Conservation (phyloP, 2,797 vertebrate genomes). For the Telmatherina bonti region DNA sequence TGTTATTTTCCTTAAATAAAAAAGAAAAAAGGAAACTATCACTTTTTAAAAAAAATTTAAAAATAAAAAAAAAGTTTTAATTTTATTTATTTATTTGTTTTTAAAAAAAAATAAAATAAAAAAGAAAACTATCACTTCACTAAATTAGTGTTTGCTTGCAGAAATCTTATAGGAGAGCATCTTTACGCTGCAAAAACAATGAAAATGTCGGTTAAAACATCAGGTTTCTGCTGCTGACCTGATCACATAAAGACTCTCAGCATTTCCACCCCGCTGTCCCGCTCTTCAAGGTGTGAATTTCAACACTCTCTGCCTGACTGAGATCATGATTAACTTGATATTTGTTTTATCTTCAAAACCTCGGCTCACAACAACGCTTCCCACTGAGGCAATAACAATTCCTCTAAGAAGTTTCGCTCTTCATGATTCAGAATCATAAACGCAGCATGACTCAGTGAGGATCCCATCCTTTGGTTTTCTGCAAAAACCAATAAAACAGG, state of each 20-base stretch:
- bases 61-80: no score
- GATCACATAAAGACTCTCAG: constrained; percentile 33
- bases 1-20: no score
- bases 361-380: constrained; percentile 70
- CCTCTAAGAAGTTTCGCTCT: constrained; percentile 69
- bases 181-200: neutral
- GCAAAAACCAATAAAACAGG: constrained; percentile 73
- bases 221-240: constrained; percentile 42
- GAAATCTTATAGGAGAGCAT: neutral
- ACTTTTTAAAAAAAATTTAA: no score
- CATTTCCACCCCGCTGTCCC: constrained; percentile 8
- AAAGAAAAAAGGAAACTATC: no score
- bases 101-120: no score
- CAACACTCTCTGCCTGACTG: constrained; percentile 60
- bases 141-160: no score
- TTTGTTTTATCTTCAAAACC: constrained; percentile 58
- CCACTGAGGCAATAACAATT: constrained; percentile 80
- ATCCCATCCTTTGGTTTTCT: constrained; percentile 60
- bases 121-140: no score
- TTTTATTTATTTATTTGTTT: no score
- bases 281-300: constrained; percentile 34
- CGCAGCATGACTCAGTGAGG: constrained; percentile 75
- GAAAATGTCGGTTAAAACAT: neutral
- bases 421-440: constrained; percentile 83
- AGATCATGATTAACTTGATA: constrained; percentile 73